Conservation (phyloP, 2,888 invertebrate species). For the Leptinotarsa rubiginosa region DNA sequence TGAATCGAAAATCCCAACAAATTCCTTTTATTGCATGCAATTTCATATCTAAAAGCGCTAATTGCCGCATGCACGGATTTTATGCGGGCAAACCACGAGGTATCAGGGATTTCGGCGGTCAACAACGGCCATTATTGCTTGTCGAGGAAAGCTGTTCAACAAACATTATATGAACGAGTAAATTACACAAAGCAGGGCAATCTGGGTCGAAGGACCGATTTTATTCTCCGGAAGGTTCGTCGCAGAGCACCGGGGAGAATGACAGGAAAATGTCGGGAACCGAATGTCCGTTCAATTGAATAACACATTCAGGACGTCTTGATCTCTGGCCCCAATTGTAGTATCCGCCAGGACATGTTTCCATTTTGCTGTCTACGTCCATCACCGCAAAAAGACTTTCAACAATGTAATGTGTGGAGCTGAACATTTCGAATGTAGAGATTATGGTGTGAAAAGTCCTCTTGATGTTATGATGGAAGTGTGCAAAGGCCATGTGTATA, state of each 20-base stretch:
- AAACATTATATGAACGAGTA: conserved; percentile 31
- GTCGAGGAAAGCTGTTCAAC: conserved; percentile 22
- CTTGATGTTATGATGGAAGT: no score
- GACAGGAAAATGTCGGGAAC: conserved; percentile 1
- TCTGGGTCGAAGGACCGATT: conserved; percentile 19
- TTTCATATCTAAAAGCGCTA: conserved; percentile 20
- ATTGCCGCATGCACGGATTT: conserved; percentile 21
- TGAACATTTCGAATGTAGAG: neutral
- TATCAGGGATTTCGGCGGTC: conserved; percentile 20
- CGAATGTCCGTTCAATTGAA: neutral
- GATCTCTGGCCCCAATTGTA: neutral
- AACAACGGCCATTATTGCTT: conserved; percentile 23
- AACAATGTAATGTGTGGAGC: neutral
- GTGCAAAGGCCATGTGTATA: no score
- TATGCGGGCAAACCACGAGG: conserved; percentile 22
- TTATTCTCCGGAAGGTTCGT: neutral
- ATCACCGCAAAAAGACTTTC: neutral
- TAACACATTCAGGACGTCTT: conserved; percentile 2
- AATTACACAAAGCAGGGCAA: conserved; percentile 26
- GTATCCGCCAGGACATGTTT: neutral
- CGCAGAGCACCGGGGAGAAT: neutral
- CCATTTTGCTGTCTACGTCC: neutral
- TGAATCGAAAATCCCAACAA: conserved; percentile 18
- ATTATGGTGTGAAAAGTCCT: neutral
- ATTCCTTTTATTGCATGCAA: conserved; percentile 18